Evolutionary conservation across 2,797 vertebrate species (phyloP).

Genomic region (Diplodus puntazzo): DNA sequence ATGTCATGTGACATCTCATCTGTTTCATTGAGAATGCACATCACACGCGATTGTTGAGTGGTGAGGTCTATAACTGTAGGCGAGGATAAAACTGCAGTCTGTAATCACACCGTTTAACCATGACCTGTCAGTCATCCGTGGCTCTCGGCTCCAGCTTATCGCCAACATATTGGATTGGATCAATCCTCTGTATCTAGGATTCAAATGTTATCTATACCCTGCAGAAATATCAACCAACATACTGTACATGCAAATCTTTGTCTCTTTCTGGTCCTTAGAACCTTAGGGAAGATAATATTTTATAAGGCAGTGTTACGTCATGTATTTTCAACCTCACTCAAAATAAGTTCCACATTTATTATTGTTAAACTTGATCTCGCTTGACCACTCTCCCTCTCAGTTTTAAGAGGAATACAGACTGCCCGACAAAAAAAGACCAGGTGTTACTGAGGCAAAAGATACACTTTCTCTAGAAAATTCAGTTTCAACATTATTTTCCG

Average conservation of each 20-base stretch:
- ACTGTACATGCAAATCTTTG: conserved; percentile 23
- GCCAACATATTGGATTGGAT: conserved; percentile 56
- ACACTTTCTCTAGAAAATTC: too few species aligned
- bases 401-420: neutral
- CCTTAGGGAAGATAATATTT: too few species aligned
- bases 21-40: conserved; percentile 64
- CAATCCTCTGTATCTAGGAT: conserved; percentile 55
- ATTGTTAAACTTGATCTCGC: neutral
- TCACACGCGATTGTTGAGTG: conserved; percentile 46
- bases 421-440: neutral
- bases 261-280: too few species aligned
- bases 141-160: conserved; percentile 64
- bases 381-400: neutral
- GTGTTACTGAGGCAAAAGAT: neutral
- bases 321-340: neutral
- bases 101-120: conserved; percentile 64
- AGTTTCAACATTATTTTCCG: too few species aligned
- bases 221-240: conserved; percentile 47
- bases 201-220: conserved; percentile 57
- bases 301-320: neutral
- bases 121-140: conserved; percentile 69
- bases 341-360: neutral
- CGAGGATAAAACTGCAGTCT: conserved; percentile 65
- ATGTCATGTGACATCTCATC: conserved; percentile 60
- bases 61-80: conserved; percentile 66